phyloP scores from a whole-genome alignment of 64 coral and sea anemone species.

The Acropora yongei region DNA sequence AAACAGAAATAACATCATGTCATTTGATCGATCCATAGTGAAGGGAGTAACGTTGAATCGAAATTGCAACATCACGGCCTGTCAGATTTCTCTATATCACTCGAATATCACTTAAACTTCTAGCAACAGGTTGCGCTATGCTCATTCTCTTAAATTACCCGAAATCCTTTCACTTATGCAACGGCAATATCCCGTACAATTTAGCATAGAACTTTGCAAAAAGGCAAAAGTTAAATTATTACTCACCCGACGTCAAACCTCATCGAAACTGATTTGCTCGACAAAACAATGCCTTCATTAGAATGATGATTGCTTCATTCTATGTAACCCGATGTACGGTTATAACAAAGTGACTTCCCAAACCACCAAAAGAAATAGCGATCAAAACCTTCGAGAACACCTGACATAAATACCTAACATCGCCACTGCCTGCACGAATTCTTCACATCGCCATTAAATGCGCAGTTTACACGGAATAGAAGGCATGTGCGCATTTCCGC shows the following conservation, averaged over 20 bases:
- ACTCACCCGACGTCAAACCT: neutral
- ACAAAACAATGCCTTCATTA: neutral
- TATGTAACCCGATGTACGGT: neutral
- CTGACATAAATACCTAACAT: too few species aligned
- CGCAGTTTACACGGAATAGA: neutral
- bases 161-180: too few species aligned
- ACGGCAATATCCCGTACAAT: neutral
- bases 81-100: too few species aligned
- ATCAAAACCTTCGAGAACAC: neutral
- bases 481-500: constrained; percentile 21
- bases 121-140: neutral
- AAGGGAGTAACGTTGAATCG: too few species aligned
- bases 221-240: neutral
- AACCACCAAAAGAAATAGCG: neutral
- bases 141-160: too few species aligned
- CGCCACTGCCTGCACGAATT: too few species aligned
- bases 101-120: too few species aligned
- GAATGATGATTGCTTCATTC: neutral
- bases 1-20: too few species aligned
- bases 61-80: too few species aligned
- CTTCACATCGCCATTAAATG: neutral
- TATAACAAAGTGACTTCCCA: neutral
- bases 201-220: neutral
- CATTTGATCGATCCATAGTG: too few species aligned
- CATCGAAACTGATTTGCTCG: neutral